Percentiles rank a stretch among this genome's conserved stretches.
Evolutionary conservation across 2,888 invertebrate species (phyloP).

Genomic region (Ptilodon capucinus): DNA sequence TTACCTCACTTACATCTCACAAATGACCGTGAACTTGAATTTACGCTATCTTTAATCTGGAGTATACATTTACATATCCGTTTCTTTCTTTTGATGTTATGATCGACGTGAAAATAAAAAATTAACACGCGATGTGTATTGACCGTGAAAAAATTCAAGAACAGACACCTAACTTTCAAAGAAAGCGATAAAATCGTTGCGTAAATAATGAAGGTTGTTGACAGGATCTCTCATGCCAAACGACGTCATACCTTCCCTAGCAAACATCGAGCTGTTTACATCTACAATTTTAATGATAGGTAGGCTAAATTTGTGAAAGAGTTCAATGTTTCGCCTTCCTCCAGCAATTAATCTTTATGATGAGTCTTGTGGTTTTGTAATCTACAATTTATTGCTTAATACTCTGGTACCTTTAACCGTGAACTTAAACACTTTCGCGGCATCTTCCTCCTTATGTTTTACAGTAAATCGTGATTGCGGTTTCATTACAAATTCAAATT

Average conservation of each 20-base stretch:
- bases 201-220: slow-evolving; percentile 10
- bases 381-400: slow-evolving; percentile 8
- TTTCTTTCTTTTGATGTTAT: neutral
- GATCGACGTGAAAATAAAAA: neutral
- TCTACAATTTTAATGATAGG: slow-evolving; percentile 18
- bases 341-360: slow-evolving; percentile 5
- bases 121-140: neutral
- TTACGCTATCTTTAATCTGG: no score
- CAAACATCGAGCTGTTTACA: slow-evolving; percentile 16
- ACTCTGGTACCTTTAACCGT: neutral
- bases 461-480: slow-evolving; percentile 44
- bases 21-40: no score
- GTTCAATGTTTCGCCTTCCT: slow-evolving; percentile 4
- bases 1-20: no score
- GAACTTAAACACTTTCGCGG: slow-evolving; percentile 9
- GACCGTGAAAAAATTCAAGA: neutral
- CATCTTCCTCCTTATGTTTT: slow-evolving; percentile 28
- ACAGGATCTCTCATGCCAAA: slow-evolving; percentile 3
- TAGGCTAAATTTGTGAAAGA: slow-evolving; percentile 10
- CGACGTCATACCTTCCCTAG: slow-evolving; percentile 15
- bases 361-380: slow-evolving; percentile 8
- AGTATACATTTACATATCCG: neutral
- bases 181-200: slow-evolving; percentile 11
- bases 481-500: slow-evolving; percentile 71
- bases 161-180: slow-evolving; percentile 18